Conservation (phyloP, 1,140 invertebrate species). For the Eupristina koningsbergeri region DNA sequence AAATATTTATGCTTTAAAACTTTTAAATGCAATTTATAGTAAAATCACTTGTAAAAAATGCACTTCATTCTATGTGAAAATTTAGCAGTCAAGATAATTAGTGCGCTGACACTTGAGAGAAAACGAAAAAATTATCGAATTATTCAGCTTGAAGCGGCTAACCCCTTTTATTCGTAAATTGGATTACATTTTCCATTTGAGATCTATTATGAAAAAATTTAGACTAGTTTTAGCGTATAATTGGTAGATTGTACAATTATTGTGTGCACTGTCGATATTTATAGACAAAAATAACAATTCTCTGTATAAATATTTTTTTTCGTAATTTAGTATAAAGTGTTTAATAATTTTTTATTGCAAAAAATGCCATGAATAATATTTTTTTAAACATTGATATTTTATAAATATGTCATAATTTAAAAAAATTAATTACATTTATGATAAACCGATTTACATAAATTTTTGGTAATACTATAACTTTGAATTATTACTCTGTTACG, state of each 20-base stretch:
- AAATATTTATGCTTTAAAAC: too few species aligned
- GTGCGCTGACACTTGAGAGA: not conserved
- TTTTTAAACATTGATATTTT: too few species aligned
- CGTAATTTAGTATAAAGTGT: too few species aligned
- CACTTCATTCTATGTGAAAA: not conserved
- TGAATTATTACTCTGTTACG: too few species aligned
- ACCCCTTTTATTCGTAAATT: not conserved
- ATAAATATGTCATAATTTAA: too few species aligned
- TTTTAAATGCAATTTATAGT: too few species aligned
- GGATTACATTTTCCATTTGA: not conserved
- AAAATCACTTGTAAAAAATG: not conserved
- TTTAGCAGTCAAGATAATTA: not conserved
- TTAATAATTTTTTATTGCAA: too few species aligned
- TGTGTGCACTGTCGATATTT: not conserved
- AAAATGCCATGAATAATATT: too few species aligned
- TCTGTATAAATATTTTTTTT: not conserved
- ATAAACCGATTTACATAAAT: too few species aligned
- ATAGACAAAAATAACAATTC: not conserved
- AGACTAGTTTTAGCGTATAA: not conserved
- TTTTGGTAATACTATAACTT: too few species aligned
- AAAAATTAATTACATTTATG: too few species aligned
- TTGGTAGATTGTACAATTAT: not conserved
- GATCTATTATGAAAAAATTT: not conserved
- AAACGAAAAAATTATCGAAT: not conserved
- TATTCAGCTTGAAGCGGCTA: not conserved